Base-by-base conservation (phyloP, 2,113 vertebrate species). In the Perca schrenkii region DNA sequence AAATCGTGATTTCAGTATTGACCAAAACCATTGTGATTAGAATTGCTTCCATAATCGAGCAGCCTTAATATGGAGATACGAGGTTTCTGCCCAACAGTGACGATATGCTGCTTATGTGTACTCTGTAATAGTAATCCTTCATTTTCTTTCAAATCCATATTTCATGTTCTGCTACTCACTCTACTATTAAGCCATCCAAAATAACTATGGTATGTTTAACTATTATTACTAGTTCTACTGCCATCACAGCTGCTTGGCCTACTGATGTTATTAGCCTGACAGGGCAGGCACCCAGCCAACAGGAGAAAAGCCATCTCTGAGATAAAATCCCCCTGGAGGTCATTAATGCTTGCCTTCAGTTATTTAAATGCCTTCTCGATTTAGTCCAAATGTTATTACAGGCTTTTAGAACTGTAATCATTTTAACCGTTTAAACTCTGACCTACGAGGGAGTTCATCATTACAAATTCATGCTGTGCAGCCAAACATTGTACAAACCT, bases 371-470 rank as follows among this genome's bases (percentile, higher is more conserved):
- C 60, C 28, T 53, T 53, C 53, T 83, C 22, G 4, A 60, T 85
- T 87, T 79, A 54, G 34, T 50, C 74, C 77, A 79, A 89, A 87
- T 74, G 58, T 77, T 60, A 70, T 67, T 77, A 69, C n/a, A 40
- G n/a, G 56, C 69, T 71, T 86, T 83, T 46, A 86, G 54, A 86
- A 28, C 47, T 47, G 15, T 63, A 60, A 72, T 72, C 16, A 78
- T 72, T 86, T 61, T 28, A 78, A 70, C 67, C 34, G 71, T 86
- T 74, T 66, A 25, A 83, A 79, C 61, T 81, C 52, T 31, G 63
- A 25, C n/a, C 21, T 57, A 11, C 50, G 1, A 28, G 17, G 16
- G 11, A 74, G 58, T 74, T 58, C 43, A 62, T 77, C 43, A 36
- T 52, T 56, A 49, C 43, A 62, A 50, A 56, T 19, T 69, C 25